These are phyloP conservation scores for Lycaena phlaeas DNA, from an alignment of 2,888 invertebrate genomes.

Conservation along the genomic window DNA sequence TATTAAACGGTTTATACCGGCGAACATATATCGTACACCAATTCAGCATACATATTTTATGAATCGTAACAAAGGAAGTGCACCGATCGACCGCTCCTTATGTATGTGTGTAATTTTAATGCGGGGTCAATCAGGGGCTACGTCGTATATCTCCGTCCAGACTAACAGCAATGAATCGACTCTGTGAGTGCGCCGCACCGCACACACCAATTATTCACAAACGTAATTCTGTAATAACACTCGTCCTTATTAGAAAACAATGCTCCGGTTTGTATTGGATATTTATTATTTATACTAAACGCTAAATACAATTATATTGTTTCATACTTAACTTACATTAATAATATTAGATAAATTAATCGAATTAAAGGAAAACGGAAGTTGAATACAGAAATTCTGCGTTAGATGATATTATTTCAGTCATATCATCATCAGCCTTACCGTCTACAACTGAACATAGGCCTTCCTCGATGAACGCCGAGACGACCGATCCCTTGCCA, in stretches of 20 bases:
- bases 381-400: too few relatives aligned
- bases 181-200: conserved; percentile 64
- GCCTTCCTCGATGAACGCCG: too few relatives aligned
- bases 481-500: too few relatives aligned
- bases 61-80: conserved; percentile 58
- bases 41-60: conserved; percentile 17
- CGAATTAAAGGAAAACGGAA: too few relatives aligned
- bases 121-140: conserved; percentile 71
- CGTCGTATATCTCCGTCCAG: conserved; percentile 67
- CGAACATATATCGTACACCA: conserved; percentile 10
- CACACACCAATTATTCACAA: conserved; percentile 73
- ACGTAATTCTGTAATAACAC: conserved; percentile 35
- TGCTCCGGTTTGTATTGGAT: conserved; percentile 2
- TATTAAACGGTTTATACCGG: conserved; percentile 47
- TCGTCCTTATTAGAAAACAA: conserved; percentile 15
- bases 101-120: conserved; percentile 71
- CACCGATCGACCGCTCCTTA: conserved; percentile 42
- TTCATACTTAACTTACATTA: too few relatives aligned
- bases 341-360: too few relatives aligned
- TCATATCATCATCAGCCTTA: too few relatives aligned
- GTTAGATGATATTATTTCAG: too few relatives aligned
- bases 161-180: conserved; percentile 68
- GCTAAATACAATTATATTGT: too few relatives aligned
- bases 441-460: too few relatives aligned
- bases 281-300: too few relatives aligned